Percentiles rank a stretch among this genome's conserved stretches.
Conservation (phyloP, 1,140 invertebrate genomes). For the Dryas iulia region DNA sequence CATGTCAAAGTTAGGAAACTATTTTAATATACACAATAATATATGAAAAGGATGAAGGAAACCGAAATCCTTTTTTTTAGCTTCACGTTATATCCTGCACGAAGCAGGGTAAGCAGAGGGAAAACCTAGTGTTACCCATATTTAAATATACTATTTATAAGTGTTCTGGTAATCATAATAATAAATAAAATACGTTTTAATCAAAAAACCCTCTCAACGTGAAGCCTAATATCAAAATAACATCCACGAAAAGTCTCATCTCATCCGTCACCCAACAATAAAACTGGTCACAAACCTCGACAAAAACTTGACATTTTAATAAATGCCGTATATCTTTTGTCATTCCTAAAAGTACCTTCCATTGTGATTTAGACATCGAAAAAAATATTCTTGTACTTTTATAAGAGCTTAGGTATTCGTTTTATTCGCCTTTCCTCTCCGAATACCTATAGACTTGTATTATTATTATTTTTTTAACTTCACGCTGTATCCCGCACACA, state of each 20-base stretch:
- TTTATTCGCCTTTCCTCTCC: constrained; percentile 38
- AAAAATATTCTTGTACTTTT: constrained; percentile 61
- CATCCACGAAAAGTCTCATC: constrained; percentile 9
- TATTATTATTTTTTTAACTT: too few relatives aligned
- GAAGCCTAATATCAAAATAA: constrained; percentile 6
- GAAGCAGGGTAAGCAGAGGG: too few relatives aligned
- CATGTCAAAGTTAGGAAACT: too few relatives aligned
- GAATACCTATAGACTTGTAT: constrained; percentile 12
- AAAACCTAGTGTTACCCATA: too few relatives aligned
- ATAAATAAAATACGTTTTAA: constrained; percentile 1
- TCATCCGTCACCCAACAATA: constrained; percentile 26
- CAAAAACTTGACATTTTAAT: constrained; percentile 63
- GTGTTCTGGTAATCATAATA: too few relatives aligned
- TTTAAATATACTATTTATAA: too few relatives aligned
- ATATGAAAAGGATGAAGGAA: too few relatives aligned
- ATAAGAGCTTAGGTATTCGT: constrained; percentile 62
- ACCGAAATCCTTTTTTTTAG: too few relatives aligned
- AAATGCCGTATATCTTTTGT: constrained; percentile 61
- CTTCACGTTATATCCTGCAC: too few relatives aligned
- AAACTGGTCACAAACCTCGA: constrained; percentile 17
- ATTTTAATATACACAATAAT: too few relatives aligned
- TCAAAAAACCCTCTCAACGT: not conserved
- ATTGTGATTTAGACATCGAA: constrained; percentile 55
- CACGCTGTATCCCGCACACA: too few relatives aligned
- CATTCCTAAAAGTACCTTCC: constrained; percentile 41